phyloP scores from a whole-genome alignment of 2,797 vertebrate genomes.

The Triplophysa yarkandensis region DNA sequence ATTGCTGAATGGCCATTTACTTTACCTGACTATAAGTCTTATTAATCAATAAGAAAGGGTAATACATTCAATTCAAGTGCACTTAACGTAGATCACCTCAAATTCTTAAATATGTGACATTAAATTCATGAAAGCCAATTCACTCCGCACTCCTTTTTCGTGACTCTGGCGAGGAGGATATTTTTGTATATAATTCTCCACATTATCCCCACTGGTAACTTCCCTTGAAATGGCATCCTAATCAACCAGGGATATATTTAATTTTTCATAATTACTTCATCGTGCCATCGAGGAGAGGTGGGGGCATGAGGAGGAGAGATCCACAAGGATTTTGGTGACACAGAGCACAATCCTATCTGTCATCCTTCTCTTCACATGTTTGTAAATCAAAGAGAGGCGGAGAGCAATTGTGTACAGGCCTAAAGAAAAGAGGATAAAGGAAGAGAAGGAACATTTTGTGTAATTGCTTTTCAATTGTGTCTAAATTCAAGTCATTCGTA shows the following conservation, averaged over 20 bases:
- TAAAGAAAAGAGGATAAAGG: constrained; percentile 47
- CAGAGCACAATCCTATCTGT: constrained; percentile 58
- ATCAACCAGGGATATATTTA: constrained; percentile 71
- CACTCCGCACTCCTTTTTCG: constrained; percentile 39
- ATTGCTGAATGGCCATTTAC: constrained; percentile 42
- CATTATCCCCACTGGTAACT: constrained; percentile 65
- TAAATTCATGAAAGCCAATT: constrained; percentile 52
- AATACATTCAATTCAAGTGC: constrained; percentile 45
- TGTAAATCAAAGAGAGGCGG: constrained; percentile 62
- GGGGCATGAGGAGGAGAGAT: constrained; percentile 37
- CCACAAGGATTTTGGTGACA: constrained; percentile 46
- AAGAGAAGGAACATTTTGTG: constrained; percentile 52
- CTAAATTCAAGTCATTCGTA: constrained; percentile 42
- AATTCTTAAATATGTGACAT: constrained; percentile 54
- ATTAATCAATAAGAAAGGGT: constrained; percentile 52
- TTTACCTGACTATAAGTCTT: constrained; percentile 41
- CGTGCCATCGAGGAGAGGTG: constrained; percentile 57
- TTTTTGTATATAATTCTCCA: constrained; percentile 64
- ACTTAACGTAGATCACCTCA: constrained; percentile 55
- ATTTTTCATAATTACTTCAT: constrained; percentile 68
- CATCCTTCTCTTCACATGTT: constrained; percentile 59
- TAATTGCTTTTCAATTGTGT: constrained; percentile 61
- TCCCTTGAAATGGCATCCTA: constrained; percentile 60
- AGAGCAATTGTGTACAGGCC: constrained; percentile 53
- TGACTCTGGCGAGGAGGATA: constrained; percentile 31